Evolutionary conservation across 2,113 vertebrate genomes (phyloP).

Genomic region (Nothocercus nigrocapillus): DNA sequence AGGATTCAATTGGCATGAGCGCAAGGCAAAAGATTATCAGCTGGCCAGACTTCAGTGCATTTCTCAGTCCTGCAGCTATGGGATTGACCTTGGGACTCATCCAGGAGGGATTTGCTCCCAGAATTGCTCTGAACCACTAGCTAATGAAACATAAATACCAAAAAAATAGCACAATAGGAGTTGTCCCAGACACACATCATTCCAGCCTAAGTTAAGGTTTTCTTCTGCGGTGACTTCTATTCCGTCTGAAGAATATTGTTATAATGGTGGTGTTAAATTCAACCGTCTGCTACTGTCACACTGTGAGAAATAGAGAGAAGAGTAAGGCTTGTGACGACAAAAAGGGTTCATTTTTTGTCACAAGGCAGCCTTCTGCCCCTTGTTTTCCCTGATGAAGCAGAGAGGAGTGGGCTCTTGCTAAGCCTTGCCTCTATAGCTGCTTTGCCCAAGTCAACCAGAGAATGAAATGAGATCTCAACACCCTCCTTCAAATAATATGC

Average conservation of each 20-base stretch:
- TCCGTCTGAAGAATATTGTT: not conserved
- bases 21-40: conserved; percentile 35
- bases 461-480: not conserved
- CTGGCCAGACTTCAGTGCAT: conserved; percentile 7
- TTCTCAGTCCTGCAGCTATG: not conserved
- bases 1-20: conserved; percentile 27
- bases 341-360: not conserved
- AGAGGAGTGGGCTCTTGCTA: not conserved
- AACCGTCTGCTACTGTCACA: not conserved
- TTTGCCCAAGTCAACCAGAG: not conserved
- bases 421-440: not conserved
- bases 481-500: not conserved
- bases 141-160: conserved; percentile 39
- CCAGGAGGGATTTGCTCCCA: conserved; percentile 21
- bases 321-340: not conserved
- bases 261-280: not conserved
- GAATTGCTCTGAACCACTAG: not conserved
- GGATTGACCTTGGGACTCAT: conserved; percentile 49
- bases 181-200: not conserved
- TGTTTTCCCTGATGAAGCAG: fast-evolving
- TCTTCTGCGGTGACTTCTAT: not conserved
- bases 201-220: not conserved
- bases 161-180: not conserved
- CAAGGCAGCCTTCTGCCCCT: not conserved
- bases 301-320: not conserved